Conservation (phyloP, 2,113 vertebrate genomes). For the Epinephelus fuscoguttatus region DNA sequence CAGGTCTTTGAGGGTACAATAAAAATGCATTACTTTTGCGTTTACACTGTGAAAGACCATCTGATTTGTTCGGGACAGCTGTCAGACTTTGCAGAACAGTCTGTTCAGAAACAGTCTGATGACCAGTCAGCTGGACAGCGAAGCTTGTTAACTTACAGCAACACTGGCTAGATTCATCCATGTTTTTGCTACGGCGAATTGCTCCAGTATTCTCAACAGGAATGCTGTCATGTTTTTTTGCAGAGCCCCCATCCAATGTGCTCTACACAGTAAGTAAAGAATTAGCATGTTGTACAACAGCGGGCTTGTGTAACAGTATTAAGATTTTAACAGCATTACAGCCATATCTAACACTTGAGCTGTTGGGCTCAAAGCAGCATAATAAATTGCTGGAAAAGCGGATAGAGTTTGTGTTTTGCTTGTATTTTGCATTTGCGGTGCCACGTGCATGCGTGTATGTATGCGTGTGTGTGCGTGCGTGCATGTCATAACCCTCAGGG, state of each 20-base stretch:
- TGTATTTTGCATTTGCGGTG: constrained; percentile 28
- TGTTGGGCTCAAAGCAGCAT: constrained; percentile 68
- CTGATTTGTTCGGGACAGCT: constrained; percentile 43
- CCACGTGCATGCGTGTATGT: not conserved
- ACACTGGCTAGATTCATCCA: constrained; percentile 13
- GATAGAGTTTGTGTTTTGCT: constrained; percentile 69
- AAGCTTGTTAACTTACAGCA: constrained; percentile 25
- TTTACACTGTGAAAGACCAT: constrained; percentile 40
- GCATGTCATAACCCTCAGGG: constrained; percentile 64
- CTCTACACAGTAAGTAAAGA: constrained; percentile 55
- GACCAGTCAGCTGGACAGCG: constrained; percentile 36
- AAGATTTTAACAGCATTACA: constrained; percentile 74
- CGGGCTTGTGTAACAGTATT: constrained; percentile 73
- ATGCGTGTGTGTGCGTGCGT: constrained; percentile 26
- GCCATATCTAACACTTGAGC: constrained; percentile 68
- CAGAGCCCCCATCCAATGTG: constrained; percentile 8
- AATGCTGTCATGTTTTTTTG: constrained; percentile 19
- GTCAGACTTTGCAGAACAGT: constrained; percentile 33
- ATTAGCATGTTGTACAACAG: constrained; percentile 70
- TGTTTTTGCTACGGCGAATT: constrained; percentile 9
- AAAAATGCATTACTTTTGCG: constrained; percentile 6
- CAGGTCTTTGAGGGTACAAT: not conserved
- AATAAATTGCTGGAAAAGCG: constrained; percentile 73
- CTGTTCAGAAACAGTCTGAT: constrained; percentile 37
- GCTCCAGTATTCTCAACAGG: constrained; percentile 31